Conservation (phyloP, 2,113 vertebrate species). For the Scolopax mira region DNA sequence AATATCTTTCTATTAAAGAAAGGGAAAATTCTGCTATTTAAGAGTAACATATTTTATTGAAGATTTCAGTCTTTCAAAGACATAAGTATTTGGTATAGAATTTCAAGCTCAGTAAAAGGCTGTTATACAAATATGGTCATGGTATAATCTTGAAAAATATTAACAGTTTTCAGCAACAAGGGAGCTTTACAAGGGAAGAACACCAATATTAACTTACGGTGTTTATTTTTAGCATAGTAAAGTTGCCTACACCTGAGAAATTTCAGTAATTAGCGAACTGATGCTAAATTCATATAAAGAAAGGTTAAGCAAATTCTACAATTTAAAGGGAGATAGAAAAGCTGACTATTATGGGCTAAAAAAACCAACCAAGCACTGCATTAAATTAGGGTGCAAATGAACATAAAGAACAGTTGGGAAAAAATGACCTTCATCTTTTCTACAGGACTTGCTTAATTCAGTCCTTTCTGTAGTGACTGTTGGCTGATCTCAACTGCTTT, state of each 20-base stretch:
- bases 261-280: constrained; percentile 9
- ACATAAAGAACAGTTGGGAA: neutral
- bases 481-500: neutral
- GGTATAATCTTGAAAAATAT: constrained; percentile 31
- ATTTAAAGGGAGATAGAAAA: neutral
- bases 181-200: neutral
- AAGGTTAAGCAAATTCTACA: neutral
- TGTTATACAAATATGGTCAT: constrained; percentile 29
- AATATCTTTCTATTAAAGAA: neutral
- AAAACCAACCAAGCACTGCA: neutral
- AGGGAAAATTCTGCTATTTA: constrained; percentile 14
- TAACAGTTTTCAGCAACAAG: constrained; percentile 22
- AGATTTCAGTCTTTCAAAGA: constrained; percentile 42
- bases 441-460: neutral
- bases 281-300: neutral
- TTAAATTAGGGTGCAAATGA: neutral
- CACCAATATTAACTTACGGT: constrained; percentile 13
- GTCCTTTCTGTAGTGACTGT: neutral
- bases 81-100: constrained; percentile 33
- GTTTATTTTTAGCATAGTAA: neutral
- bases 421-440: neutral
- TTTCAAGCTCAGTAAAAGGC: constrained; percentile 24
- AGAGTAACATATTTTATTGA: constrained; percentile 21
- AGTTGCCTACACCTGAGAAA: constrained; percentile 52
- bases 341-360: neutral